phyloP scores from a whole-genome alignment of 2,888 invertebrate species.

The Protonemura montana region DNA sequence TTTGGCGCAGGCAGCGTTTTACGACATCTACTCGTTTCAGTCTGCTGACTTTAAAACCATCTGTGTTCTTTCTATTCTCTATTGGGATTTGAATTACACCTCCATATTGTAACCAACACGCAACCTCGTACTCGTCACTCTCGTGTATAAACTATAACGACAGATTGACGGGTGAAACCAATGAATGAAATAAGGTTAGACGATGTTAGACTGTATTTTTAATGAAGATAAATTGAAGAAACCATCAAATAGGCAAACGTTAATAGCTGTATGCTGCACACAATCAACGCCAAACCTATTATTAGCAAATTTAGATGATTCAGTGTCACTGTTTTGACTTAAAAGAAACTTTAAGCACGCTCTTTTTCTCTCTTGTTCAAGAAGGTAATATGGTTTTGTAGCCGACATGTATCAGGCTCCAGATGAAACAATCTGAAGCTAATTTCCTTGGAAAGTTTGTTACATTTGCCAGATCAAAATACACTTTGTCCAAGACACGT shows the following conservation, averaged over 20 bases:
- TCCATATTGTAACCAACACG: neutral
- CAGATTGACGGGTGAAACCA: neutral
- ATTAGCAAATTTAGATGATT: neutral
- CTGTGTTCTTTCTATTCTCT: neutral
- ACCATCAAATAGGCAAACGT: neutral
- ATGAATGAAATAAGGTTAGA: neutral
- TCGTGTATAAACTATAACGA: neutral
- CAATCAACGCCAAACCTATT: neutral
- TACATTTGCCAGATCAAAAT: conserved; percentile 1
- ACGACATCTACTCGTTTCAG: neutral
- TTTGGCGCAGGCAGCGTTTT: neutral
- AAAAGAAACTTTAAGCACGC: neutral
- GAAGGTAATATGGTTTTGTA: neutral
- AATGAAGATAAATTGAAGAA: neutral
- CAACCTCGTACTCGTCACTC: neutral
- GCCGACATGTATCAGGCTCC: neutral
- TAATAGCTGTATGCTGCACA: neutral
- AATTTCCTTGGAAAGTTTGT: neutral
- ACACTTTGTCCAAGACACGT: neutral
- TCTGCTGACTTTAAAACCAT: neutral
- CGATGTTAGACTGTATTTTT: neutral
- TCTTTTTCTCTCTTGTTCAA: neutral
- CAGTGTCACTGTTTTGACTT: neutral
- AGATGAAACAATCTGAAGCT: neutral
- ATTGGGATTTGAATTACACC: neutral